phyloP scores from a whole-genome alignment of 2,797 vertebrate genomes.

The Adelosebastes latens region DNA sequence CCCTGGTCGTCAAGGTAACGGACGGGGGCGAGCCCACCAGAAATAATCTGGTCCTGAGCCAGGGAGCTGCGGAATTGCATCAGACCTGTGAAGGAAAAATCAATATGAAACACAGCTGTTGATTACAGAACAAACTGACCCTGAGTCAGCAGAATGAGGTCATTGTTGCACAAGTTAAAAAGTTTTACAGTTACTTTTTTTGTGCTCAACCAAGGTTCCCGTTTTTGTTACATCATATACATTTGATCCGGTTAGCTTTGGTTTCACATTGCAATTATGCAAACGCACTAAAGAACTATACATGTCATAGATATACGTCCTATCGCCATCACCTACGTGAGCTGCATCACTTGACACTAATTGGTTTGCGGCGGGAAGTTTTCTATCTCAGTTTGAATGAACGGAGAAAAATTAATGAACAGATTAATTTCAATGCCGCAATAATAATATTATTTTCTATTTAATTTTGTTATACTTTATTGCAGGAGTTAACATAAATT shows the following conservation, averaged over 20 bases:
- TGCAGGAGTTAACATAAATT: no score
- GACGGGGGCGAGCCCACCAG: conserved; percentile 81
- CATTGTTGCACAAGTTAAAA: conserved; percentile 14
- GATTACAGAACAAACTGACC: conserved; percentile 6
- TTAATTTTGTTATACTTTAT: no score
- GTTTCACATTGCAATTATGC: neutral
- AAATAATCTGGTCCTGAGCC: conserved; percentile 74
- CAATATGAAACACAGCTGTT: conserved; percentile 30
- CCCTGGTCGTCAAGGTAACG: conserved; percentile 89
- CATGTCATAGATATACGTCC: neutral
- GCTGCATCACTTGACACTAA: neutral
- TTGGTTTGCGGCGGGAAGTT: neutral
- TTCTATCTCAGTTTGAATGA: no score
- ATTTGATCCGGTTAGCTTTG: neutral
- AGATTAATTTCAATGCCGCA: no score
- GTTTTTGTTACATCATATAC: neutral
- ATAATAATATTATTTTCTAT: no score
- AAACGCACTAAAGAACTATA: neutral
- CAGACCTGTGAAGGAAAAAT: conserved; percentile 79
- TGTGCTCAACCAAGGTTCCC: neutral
- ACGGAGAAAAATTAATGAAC: no score
- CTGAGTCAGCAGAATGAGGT: conserved; percentile 11
- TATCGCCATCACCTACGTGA: neutral
- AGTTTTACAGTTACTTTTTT: neutral
- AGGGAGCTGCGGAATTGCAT: conserved; percentile 85